phyloP scores from a whole-genome alignment of 2,113 vertebrate genomes.

The Ovis aries region DNA sequence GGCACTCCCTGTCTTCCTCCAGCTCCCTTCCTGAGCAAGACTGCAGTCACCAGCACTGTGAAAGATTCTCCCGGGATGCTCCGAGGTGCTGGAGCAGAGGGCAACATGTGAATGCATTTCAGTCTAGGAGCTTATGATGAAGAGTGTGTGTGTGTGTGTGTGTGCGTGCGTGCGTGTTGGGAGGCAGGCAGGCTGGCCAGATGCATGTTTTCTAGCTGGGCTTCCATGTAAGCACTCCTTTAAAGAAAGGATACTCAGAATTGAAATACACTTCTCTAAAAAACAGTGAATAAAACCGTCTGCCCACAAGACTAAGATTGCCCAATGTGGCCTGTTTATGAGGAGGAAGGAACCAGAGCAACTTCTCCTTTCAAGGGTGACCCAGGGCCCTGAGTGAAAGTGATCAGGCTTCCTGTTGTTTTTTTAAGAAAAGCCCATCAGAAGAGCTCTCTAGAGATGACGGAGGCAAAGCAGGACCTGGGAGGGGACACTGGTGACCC shows the following conservation, averaged over 20 bases:
- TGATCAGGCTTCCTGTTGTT: background rate
- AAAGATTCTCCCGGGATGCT: background rate
- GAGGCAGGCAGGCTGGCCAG: background rate
- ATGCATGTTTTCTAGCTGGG: background rate
- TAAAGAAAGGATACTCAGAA: background rate
- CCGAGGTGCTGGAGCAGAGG: background rate
- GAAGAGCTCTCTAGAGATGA: background rate
- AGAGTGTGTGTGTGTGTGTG: background rate
- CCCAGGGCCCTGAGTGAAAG: background rate
- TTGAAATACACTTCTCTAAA: background rate
- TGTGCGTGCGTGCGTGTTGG: fast-evolving
- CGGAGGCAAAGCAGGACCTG: background rate
- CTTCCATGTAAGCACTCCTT: background rate
- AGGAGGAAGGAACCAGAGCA: background rate
- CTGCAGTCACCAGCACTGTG: fast-evolving
- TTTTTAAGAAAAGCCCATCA: background rate
- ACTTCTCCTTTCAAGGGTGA: background rate
- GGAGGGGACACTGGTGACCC: background rate
- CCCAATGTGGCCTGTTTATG: background rate
- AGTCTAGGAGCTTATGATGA: background rate
- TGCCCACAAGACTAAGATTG: background rate
- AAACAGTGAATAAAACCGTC: background rate
- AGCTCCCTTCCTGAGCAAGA: background rate
- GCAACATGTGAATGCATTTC: fast-evolving
- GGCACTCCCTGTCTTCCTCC: background rate